These are phyloP conservation scores for Alcis repandata DNA, from an alignment of 2,888 invertebrate genomes.

Conservation along the genomic window DNA sequence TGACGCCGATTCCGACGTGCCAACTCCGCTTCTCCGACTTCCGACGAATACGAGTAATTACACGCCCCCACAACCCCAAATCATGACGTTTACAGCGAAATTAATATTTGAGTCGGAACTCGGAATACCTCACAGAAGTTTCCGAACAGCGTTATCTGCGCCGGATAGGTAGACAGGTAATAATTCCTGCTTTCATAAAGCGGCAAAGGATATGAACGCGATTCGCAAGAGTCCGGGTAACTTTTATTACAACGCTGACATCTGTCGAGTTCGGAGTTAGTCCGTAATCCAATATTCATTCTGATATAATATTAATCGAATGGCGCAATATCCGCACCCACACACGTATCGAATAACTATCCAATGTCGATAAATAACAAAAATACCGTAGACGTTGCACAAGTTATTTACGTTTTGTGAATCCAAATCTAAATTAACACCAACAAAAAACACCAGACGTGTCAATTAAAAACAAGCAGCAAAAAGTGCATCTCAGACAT, in stretches of 20 bases:
- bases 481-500: slow-evolving; percentile 39
- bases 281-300: slow-evolving; percentile 53
- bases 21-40: slow-evolving; percentile 28
- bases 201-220: slow-evolving; percentile 48
- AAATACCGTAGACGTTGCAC: slow-evolving; percentile 16
- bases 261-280: slow-evolving; percentile 56
- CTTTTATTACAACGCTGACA: slow-evolving; percentile 69
- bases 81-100: slow-evolving; percentile 24
- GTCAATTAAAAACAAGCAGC: slow-evolving; percentile 49
- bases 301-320: slow-evolving; percentile 43
- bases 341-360: slow-evolving; percentile 20
- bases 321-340: slow-evolving; percentile 31
- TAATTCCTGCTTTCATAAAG: slow-evolving; percentile 42
- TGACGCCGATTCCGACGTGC: slow-evolving; percentile 27
- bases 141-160: slow-evolving; percentile 31
- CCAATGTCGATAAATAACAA: slow-evolving; percentile 17
- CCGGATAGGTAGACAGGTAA: slow-evolving; percentile 40
- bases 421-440: slow-evolving; percentile 16
- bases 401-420: slow-evolving; percentile 25
- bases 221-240: slow-evolving; percentile 56
- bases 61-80: slow-evolving; percentile 29
- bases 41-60: slow-evolving; percentile 31
- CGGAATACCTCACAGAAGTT: slow-evolving; percentile 31
- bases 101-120: slow-evolving; percentile 17
- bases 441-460: slow-evolving; percentile 34